Percentiles rank a stretch among this genome's conserved stretches.
These are phyloP conservation scores for Paramisgurnus dabryanus DNA, from an alignment of 2,113 vertebrate genomes.

Conservation along the genomic window DNA sequence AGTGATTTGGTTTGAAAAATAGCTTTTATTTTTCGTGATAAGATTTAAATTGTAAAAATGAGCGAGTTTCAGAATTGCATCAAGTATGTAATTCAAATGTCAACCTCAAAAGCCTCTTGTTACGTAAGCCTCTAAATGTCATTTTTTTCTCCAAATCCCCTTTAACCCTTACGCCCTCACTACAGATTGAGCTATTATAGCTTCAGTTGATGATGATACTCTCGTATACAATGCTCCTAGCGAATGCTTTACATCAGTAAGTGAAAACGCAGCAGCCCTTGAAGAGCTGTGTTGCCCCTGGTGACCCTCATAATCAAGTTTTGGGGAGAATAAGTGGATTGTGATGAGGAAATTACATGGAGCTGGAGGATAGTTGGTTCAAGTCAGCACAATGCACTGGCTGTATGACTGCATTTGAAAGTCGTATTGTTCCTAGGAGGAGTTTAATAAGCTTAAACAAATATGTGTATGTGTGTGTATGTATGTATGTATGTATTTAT, in stretches of 20 bases:
- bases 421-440: not conserved
- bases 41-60: no score
- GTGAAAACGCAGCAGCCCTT: constrained; percentile 27
- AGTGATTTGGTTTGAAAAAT: no score
- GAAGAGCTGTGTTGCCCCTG: constrained; percentile 48
- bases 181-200: not conserved
- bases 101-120: no score
- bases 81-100: no score
- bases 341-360: constrained; percentile 67
- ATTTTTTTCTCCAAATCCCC: not conserved
- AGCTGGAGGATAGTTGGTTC: constrained; percentile 54
- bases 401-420: constrained; percentile 51
- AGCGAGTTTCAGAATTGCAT: no score
- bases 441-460: not conserved
- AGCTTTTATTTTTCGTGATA: no score
- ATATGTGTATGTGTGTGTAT: no score
- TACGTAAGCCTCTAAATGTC: not conserved
- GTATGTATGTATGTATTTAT: no score
- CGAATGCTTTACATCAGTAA: constrained; percentile 38
- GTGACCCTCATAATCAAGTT: constrained; percentile 62
- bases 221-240: not conserved
- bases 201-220: not conserved
- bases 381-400: constrained; percentile 48
- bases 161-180: not conserved
- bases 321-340: constrained; percentile 64